Percentiles rank a stretch among this genome's conserved stretches.
Evolutionary conservation across 2,113 vertebrate genomes (phyloP).

Genomic region (Ailurus styani): DNA sequence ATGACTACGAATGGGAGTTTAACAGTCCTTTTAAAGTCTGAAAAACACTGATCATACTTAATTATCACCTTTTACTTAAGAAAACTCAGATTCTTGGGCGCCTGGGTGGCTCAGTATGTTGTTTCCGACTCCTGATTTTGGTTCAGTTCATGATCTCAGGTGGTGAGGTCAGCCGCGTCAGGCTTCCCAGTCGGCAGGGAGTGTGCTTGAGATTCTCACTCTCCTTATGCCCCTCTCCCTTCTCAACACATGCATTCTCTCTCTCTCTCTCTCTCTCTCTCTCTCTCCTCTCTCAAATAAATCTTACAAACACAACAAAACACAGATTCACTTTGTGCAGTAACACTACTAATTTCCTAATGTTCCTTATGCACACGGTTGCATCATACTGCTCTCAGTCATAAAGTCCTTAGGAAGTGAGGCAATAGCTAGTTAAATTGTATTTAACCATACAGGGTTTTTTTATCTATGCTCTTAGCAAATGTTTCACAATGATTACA

Average conservation of each 20-base stretch:
- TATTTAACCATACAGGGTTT: not conserved
- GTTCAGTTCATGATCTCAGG: not conserved
- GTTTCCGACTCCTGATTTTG: not conserved
- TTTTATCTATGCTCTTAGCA: not conserved
- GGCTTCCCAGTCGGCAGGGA: not conserved
- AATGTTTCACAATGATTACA: not conserved
- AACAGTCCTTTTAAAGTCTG: not conserved
- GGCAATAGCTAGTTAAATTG: not conserved
- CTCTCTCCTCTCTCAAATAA: not conserved
- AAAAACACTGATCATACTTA: not conserved
- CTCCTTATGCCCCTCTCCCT: not conserved
- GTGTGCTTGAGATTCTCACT: not conserved
- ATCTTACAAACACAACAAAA: not conserved
- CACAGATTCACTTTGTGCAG: not conserved
- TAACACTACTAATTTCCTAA: not conserved
- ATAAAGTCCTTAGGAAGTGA: not conserved
- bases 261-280: not conserved
- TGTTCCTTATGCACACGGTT: not conserved
- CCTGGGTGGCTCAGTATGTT: not conserved
- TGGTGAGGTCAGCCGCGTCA: not conserved
- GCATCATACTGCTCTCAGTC: not conserved
- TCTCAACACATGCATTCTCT: not conserved
- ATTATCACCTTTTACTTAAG: not conserved
- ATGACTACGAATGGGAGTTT: not conserved
- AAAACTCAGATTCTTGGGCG: not conserved